Evolutionary conservation across 2,113 vertebrate genomes (phyloP), one percentile per base, ranked within the genome.

Genomic region (Perccottus glenii): DNA sequence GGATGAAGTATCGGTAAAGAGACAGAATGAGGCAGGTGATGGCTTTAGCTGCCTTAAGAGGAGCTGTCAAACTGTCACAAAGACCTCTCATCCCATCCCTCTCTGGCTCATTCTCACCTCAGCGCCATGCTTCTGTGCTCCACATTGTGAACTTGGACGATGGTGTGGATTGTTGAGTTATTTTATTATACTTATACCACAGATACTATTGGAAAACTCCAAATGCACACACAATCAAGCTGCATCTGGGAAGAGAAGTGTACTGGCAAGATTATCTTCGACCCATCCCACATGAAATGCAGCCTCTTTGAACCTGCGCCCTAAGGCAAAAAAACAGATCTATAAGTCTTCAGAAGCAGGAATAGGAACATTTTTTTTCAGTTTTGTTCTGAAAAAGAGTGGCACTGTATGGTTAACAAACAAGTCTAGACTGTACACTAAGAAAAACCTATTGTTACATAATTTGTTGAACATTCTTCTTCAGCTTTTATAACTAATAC

Each of bases 21-120:
- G 57, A 71, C 42, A 45, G 57, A 65, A 51, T 19, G 71, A 68
- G 64, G 73, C 60, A 65, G 56, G 48, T 66, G 70, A 78, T 35
- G 59, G 59, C 51, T 74, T 74, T 69, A 62, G 71, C 11, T 16
- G 66, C 65, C 16, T 60, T 56, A 33, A 70, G 14, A 66, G 19
- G 33, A 70, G 53, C 58, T 77, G 70, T 73, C 81, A 84, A 83
- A 78, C 46, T 73, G 66, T 73, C 81, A 60, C 16, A 56, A 53
- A 76, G 33, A 69, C 56, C 40, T 55, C 45, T 59, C 40, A 59
- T 45, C 11, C 46, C 57, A 10, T n/a, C 45, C 66, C 33, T 12
- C 46, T 56, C 1, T 11, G 5, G 2, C 70, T 46, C 46, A 46
- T 43, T 61, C 60, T 49, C 16, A 5, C 35, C 38, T 49, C 50